phyloP scores from a whole-genome alignment of 2,797 vertebrate genomes.

The Diceros bicornis region DNA sequence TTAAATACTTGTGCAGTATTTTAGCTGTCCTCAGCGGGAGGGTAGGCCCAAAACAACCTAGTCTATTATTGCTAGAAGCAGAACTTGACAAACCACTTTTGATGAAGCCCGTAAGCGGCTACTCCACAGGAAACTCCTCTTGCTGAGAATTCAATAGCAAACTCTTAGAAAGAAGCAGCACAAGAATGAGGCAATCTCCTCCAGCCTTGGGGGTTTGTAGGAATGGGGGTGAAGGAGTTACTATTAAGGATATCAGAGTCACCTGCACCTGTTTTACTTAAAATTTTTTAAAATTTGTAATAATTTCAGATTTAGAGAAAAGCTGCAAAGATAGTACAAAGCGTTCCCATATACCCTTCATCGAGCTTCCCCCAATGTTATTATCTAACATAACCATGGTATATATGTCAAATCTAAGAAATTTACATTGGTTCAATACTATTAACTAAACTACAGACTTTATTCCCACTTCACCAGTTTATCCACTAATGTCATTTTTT shows the following conservation, averaged over 20 bases:
- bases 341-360: neutral
- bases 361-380: neutral
- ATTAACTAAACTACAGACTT: neutral
- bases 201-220: neutral
- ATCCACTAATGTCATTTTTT: neutral
- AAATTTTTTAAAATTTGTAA: slow-evolving; percentile 16
- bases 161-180: neutral
- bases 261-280: neutral
- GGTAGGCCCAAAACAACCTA: neutral
- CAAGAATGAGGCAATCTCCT: neutral
- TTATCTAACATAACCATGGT: neutral
- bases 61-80: neutral
- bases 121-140: neutral
- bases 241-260: neutral
- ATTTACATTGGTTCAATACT: neutral
- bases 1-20: neutral
- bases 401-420: neutral
- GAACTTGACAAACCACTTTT: slow-evolving; percentile 48
- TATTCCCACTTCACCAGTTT: neutral
- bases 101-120: neutral
- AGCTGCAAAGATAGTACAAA: neutral
- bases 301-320: slow-evolving; percentile 39
- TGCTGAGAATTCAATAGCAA: neutral
- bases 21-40: neutral
- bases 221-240: neutral